Evolutionary conservation across 92 coral and sea anemone species (phyloP).

Genomic region (Nematostella vectensis): DNA sequence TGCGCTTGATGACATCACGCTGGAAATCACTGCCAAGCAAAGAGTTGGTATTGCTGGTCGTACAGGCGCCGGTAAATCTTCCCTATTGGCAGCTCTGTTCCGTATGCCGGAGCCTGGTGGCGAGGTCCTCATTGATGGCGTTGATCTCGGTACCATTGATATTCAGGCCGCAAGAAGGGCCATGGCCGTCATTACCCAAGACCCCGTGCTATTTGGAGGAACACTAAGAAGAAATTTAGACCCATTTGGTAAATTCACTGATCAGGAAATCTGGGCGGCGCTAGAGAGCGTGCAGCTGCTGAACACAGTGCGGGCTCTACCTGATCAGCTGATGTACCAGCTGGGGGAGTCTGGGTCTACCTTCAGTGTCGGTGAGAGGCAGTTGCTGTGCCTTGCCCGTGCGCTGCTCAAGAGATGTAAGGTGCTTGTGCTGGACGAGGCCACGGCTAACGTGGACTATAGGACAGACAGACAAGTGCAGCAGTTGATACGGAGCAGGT

Average conservation of each 20-base stretch:
- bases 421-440: constrained; percentile 17
- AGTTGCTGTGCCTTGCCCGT: constrained; percentile 13
- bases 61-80: constrained; percentile 28
- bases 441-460: constrained; percentile 19
- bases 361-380: constrained; percentile 13
- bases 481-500: constrained; percentile 16
- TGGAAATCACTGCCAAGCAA: constrained; percentile 8
- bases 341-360: constrained; percentile 13
- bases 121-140: constrained; percentile 14
- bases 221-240: constrained; percentile 11
- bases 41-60: constrained; percentile 18
- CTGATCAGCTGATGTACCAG: constrained; percentile 2
- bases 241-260: constrained; percentile 15
- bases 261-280: constrained; percentile 15
- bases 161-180: constrained; percentile 19
- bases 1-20: constrained; percentile 4
- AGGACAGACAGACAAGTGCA: constrained; percentile 10
- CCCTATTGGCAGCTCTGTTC: constrained; percentile 19
- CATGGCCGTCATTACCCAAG: constrained; percentile 22
- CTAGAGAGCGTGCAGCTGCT: constrained; percentile 8
- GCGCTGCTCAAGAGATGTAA: constrained; percentile 12
- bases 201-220: constrained; percentile 21
- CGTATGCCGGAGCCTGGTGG: constrained; percentile 29
- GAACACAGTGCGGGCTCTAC: background rate
- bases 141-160: constrained; percentile 13